Evolutionary conservation across 2,888 invertebrate species (phyloP).

Genomic region (Drosophila tanythrix): DNA sequence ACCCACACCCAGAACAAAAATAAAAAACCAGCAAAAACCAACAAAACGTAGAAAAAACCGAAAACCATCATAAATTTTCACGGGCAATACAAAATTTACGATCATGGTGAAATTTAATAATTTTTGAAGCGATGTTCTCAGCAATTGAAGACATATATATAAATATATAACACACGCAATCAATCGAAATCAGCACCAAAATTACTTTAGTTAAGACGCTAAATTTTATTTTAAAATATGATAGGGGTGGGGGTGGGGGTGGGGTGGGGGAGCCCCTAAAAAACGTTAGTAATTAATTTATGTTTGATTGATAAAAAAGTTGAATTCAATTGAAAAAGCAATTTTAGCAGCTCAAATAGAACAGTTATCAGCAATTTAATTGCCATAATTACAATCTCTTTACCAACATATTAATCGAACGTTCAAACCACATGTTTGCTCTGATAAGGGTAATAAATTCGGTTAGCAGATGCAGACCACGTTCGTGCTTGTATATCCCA

Average conservation of each 20-base stretch:
- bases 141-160: conserved; percentile 12
- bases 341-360: background rate
- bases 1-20: background rate
- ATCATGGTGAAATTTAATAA: conserved; percentile 37
- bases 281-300: background rate
- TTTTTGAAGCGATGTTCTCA: conserved; percentile 54
- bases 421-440: conserved; percentile 2
- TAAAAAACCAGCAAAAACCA: background rate
- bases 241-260: rapidly evolving
- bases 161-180: background rate
- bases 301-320: background rate
- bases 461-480: background rate
- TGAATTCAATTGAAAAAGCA: background rate
- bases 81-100: conserved; percentile 28
- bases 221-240: too few relatives aligned
- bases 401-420: conserved; percentile 7
- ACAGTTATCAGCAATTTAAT: conserved; percentile 1
- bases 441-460: background rate
- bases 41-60: background rate
- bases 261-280: background rate
- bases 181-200: conserved; percentile 1
- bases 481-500: background rate
- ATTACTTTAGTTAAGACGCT: background rate
- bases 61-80: conserved; percentile 10
- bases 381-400: background rate